Evolutionary conservation across 1,140 invertebrate species (phyloP), one percentile per base, ranked within the genome.

Genomic region (Phortica variegata): DNA sequence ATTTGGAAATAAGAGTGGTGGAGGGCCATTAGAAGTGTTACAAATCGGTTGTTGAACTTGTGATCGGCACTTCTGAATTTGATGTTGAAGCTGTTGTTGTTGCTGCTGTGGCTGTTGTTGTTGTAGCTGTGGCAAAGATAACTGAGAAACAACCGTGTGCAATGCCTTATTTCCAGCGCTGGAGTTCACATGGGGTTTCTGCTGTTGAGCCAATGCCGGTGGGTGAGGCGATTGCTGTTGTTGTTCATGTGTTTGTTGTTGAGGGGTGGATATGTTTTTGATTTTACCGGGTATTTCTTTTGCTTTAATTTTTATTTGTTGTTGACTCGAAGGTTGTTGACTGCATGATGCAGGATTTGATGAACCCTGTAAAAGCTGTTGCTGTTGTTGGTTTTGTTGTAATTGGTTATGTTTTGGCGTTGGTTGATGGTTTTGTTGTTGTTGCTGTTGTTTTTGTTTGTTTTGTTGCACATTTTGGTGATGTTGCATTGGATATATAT

Each of bases 401-500:
- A 3, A 38, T 38, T 38, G 36, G 6, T n/a, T 65, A 1, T 45
- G 23, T 13, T 48, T 52, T 0, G 44, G 43, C 2, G 41, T 21
- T 39, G 33, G 41, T 15, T 46, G 36, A n/a, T 23, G 52, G 7
- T 57, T 45, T 8, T 52, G 33, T 12, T 56, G 61, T 19, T 49
- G 51, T 23, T 52, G 44, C 36, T 45, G 52, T 33, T 56, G 54
- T 16, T 31, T 36, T 26, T 45, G 56, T 56, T 61, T 18, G 49
- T 47, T 34, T 57, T 47, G 56, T 38, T 65, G 53, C 13, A 49
- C 55, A 15, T 65, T 58, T 36, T 60, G 60, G 10, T 70, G 69
- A 57, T 75, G 74, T 18, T 75, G 73, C 65, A 73, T 75, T 13
- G 73, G 73, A 54, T 75, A 76, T 1, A 75, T 72, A 20, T 75